Evolutionary conservation across 2,797 vertebrate genomes (phyloP).

Genomic region (Poecilia gillii): DNA sequence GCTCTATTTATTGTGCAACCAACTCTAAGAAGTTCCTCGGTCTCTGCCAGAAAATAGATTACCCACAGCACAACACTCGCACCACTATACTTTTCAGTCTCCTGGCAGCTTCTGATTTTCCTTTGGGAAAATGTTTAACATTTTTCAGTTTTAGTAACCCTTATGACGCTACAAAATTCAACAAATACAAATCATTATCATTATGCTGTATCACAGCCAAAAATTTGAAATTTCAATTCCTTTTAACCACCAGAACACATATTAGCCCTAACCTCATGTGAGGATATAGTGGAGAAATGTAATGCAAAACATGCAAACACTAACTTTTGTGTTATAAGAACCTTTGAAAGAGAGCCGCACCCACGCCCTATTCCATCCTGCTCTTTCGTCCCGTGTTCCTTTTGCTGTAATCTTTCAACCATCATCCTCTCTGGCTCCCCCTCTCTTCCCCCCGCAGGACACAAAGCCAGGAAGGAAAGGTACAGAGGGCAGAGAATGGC

Average conservation of each 20-base stretch:
- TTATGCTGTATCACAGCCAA: neutral
- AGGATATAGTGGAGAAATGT: neutral
- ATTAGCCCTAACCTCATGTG: constrained; percentile 29
- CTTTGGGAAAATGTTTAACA: neutral
- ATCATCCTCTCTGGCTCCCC: constrained; percentile 34
- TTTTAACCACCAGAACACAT: constrained; percentile 11
- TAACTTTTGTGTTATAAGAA: constrained; percentile 45
- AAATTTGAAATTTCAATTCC: neutral
- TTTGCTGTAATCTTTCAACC: constrained; percentile 60
- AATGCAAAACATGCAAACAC: constrained; percentile 15
- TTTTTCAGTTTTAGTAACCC: neutral
- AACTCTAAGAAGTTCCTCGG: neutral
- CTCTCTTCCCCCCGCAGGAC: constrained; percentile 42
- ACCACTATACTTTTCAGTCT: neutral
- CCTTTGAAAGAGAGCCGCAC: constrained; percentile 64
- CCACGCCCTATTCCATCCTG: constrained; percentile 64
- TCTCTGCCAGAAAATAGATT: neutral
- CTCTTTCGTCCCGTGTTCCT: constrained; percentile 58
- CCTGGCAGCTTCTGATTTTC: neutral
- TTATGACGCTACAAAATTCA: neutral
- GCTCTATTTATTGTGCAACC: neutral
- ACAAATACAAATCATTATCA: too few species aligned
- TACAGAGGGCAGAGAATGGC: constrained; percentile 47
- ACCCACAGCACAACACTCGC: neutral
- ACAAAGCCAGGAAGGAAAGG: constrained; percentile 83